Evolutionary conservation across 2,888 invertebrate species (phyloP), one percentile per base, ranked within the genome.

Genomic region (Prosopocoilus inquinatus): DNA sequence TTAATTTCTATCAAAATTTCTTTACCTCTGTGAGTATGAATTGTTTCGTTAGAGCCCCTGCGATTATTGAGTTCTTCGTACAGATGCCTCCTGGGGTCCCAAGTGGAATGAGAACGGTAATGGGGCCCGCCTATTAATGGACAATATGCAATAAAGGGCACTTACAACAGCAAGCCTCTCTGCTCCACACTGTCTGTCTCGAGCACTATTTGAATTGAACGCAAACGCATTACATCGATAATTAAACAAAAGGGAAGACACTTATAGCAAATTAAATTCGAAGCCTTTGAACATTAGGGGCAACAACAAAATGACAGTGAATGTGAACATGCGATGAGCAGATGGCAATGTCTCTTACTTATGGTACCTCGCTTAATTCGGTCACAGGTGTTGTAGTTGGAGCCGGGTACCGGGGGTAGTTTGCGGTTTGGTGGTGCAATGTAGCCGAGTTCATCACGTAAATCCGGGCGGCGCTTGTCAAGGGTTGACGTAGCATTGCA

Each of bases 391-490:
- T 93, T 94, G 82, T 94, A 94, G 80, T 94, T 94, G 52, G 92
- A 92, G 66, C 94, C 94, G 51, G 94, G 94, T 5, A 94, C 94
- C 15, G 94, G 94, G 1, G 94, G 94, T 55, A 94, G 83, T 78
- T 94, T 94, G 68, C 94, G 84, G 79, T 94, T 94, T 51, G 94
- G 94, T 15, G 94, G 94, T 0, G 94, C 93, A 76, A 94, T 94
- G 79, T 94, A 94, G 52, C 94, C 94, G 33, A 94, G 83, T 75
- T 94, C 94, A 74, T 94, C 94, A 32, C 93, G 85, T 32, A 94
- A 82, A 66, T 88, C 88, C 0, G 91, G 91, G 61, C 91, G 87
- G 61, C 88, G 82, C 75, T 93, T 92, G 80, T 92, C 92, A 72
- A 93, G 77, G 0, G 93, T 92, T 54, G 79, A 79, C 16, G 78